Percentiles rank a stretch among this genome's conserved stretches.
Evolutionary conservation across 2,888 invertebrate genomes (phyloP).

Genomic region (Drosophila austrosaltans): DNA sequence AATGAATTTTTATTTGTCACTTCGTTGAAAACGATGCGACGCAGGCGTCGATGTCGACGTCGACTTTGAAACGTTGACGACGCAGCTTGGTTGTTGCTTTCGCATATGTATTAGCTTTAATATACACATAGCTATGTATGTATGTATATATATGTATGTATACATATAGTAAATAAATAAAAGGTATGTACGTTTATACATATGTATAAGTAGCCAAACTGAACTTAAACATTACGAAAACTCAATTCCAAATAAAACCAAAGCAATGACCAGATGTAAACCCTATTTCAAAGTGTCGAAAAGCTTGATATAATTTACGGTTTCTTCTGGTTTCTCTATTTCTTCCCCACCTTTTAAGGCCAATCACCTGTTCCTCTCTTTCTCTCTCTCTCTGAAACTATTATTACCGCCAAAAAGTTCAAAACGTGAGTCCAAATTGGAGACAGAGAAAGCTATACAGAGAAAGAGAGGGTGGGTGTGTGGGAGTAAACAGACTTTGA

Average conservation of each 20-base stretch:
- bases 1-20: conserved; percentile 74
- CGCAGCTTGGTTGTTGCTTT: conserved; percentile 27
- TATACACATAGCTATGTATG: conserved; percentile 32
- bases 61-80: conserved; percentile 56
- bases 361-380: conserved; percentile 3
- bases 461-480: background rate
- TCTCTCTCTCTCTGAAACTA: background rate
- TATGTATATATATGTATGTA: conserved; percentile 37
- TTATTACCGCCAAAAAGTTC: conserved; percentile 2
- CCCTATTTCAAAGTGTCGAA: conserved; percentile 31
- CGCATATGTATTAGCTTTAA: conserved; percentile 52
- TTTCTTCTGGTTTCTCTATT: conserved; percentile 13
- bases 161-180: conserved; percentile 8
- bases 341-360: background rate
- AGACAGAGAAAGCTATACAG: background rate
- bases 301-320: conserved; percentile 3
- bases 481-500: background rate
- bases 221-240: conserved; percentile 68
- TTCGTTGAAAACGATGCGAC: conserved; percentile 58
- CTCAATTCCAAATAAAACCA: conserved; percentile 60
- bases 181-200: conserved; percentile 11
- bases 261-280: conserved; percentile 48
- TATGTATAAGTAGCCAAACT: conserved; percentile 70
- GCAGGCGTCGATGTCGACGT: conserved; percentile 41
- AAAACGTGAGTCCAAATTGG: background rate